A percentile compares a stretch with the other conserved stretches of the same genome.
Evolutionary conservation across 2,888 invertebrate genomes (phyloP).

Genomic region (Aphrophora alni): DNA sequence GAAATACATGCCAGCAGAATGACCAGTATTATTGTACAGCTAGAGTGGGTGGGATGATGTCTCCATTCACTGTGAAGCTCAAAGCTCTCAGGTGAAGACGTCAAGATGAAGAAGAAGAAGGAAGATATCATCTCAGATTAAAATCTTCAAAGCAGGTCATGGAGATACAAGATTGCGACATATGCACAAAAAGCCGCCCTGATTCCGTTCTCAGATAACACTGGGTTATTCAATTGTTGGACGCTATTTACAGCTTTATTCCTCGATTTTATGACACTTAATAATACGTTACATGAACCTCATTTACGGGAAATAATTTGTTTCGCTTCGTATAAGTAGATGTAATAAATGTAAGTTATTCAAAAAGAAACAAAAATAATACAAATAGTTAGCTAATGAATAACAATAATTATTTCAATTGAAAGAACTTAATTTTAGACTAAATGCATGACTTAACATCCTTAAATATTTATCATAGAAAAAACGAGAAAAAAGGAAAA

Average conservation of each 20-base stretch:
- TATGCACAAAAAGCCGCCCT: background rate
- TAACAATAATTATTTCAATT: too few relatives aligned
- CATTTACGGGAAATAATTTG: background rate
- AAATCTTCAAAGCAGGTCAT: background rate
- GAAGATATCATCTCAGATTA: background rate
- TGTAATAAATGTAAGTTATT: too few relatives aligned
- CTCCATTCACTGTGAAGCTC: background rate
- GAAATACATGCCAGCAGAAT: too few relatives aligned
- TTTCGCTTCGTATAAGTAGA: too few relatives aligned
- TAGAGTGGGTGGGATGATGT: background rate
- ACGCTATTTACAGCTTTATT: background rate
- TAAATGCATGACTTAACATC: too few relatives aligned
- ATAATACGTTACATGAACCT: background rate
- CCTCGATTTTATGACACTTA: background rate
- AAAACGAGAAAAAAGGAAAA: too few relatives aligned
- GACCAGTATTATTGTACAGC: too few relatives aligned
- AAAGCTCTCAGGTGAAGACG: background rate
- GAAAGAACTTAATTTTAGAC: too few relatives aligned
- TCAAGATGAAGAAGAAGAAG: background rate
- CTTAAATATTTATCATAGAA: too few relatives aligned
- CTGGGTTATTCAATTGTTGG: background rate
- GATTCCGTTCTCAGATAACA: background rate
- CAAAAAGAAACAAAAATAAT: too few relatives aligned
- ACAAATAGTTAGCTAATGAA: too few relatives aligned
- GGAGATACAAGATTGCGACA: background rate